Conservation (phyloP, 2,113 vertebrate genomes). For the Lycaon pictus region DNA sequence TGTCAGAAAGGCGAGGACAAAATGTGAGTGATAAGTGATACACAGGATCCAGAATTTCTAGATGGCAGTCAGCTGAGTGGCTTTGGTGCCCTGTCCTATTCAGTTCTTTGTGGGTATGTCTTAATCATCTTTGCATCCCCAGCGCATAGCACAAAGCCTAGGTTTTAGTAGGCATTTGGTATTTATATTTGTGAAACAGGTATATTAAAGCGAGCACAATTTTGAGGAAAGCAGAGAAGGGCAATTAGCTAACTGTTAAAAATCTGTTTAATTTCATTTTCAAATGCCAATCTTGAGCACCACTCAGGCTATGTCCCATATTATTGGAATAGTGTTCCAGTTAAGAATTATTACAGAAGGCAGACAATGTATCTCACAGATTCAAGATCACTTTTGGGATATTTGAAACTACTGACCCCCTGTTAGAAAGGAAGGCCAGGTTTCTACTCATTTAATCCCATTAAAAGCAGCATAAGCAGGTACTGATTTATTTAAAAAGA, state of each 20-base stretch:
- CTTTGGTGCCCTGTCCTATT: not conserved
- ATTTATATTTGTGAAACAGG: not conserved
- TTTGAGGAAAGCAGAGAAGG: conserved; percentile 3
- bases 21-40: not conserved
- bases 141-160: not conserved
- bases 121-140: conserved; percentile 15
- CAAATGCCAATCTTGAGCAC: not conserved
- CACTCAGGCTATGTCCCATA: not conserved
- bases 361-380: not conserved
- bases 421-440: not conserved
- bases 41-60: conserved; percentile 31
- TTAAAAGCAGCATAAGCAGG: conserved; percentile 45
- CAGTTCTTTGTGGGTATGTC: not conserved
- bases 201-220: not conserved
- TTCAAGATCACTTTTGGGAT: not conserved
- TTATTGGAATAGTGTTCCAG: not conserved
- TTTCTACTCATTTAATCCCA: conserved; percentile 44
- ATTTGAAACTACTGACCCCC: not conserved
- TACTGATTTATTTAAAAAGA: conserved; percentile 35
- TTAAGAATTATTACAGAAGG: conserved; percentile 38
- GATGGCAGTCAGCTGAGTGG: not conserved
- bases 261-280: conserved; percentile 49
- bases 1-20: not conserved
- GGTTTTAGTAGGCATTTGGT: conserved; percentile 27
- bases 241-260: not conserved